phyloP scores from a whole-genome alignment of 2,797 vertebrate genomes.

The Myotis pilosus region DNA sequence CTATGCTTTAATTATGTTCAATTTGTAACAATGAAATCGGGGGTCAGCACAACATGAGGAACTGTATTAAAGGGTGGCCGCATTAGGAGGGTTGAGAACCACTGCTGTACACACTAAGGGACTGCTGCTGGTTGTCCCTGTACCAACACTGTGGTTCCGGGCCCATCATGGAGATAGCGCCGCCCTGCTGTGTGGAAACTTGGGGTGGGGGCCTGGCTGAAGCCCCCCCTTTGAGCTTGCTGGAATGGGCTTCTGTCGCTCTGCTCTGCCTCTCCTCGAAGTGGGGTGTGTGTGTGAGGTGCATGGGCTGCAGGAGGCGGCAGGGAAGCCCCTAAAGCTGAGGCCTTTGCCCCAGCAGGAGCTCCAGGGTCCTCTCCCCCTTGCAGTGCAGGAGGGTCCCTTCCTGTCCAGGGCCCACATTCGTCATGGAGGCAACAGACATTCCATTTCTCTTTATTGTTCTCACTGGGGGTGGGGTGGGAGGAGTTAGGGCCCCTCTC shows the following conservation, averaged over 20 bases:
- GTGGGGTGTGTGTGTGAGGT: background rate
- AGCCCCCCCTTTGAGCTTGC: background rate
- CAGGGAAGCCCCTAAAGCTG: background rate
- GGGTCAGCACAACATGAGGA: too few species aligned
- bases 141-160: background rate
- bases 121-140: background rate
- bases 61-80: too few species aligned
- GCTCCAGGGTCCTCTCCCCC: background rate
- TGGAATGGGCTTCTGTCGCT: background rate
- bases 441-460: constrained; percentile 43
- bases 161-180: background rate
- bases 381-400: background rate
- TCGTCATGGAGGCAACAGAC: background rate
- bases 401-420: background rate
- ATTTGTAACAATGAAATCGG: too few species aligned
- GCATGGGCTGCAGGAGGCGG: background rate
- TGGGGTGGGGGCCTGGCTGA: background rate
- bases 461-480: background rate
- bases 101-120: background rate
- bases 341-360: background rate
- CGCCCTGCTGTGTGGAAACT: background rate
- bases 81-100: too few species aligned
- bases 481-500: background rate
- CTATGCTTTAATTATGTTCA: too few species aligned
- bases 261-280: background rate